phyloP scores from a whole-genome alignment of 2,888 invertebrate genomes.

The Drosophila aldrichi region DNA sequence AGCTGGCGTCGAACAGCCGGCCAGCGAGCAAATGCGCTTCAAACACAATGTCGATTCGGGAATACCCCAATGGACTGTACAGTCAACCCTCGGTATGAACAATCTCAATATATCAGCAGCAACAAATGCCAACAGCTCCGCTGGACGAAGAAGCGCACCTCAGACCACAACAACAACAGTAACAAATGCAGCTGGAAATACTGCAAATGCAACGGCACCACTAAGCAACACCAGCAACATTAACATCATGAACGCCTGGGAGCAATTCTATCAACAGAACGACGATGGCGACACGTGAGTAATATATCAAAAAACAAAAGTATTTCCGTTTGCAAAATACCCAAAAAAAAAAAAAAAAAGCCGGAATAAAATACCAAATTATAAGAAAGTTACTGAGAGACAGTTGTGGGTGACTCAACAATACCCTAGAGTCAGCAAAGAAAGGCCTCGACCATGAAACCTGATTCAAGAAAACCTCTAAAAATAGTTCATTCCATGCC shows the following conservation, averaged over 20 bases:
- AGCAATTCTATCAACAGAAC: constrained; percentile 91
- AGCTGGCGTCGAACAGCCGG: constrained; percentile 52
- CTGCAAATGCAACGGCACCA: constrained; percentile 51
- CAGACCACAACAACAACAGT: constrained; percentile 21
- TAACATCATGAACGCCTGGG: constrained; percentile 86
- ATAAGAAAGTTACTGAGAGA: not conserved
- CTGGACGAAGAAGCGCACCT: constrained; percentile 48
- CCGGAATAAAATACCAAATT: not conserved
- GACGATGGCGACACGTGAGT: constrained; percentile 96
- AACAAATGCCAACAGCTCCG: constrained; percentile 48
- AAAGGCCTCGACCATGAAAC: too few species aligned
- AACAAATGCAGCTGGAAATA: constrained; percentile 47
- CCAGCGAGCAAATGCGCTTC: constrained; percentile 86
- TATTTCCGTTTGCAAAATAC: constrained; percentile 55
- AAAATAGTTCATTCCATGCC: too few species aligned
- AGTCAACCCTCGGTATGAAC: constrained; percentile 52
- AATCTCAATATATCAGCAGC: constrained; percentile 56
- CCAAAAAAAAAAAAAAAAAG: constrained; percentile 14
- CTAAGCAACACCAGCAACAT: constrained; percentile 43
- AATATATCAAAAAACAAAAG: constrained; percentile 12
- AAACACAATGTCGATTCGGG: constrained; percentile 89
- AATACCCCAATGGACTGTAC: constrained; percentile 88
- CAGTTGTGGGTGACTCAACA: not conserved
- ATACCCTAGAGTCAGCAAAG: constrained; percentile 3
- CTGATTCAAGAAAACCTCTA: too few species aligned